Evolutionary conservation across 2,888 invertebrate genomes (phyloP), one percentile per base, ranked within the genome.

Genomic region (Sminthurides aquaticus): DNA sequence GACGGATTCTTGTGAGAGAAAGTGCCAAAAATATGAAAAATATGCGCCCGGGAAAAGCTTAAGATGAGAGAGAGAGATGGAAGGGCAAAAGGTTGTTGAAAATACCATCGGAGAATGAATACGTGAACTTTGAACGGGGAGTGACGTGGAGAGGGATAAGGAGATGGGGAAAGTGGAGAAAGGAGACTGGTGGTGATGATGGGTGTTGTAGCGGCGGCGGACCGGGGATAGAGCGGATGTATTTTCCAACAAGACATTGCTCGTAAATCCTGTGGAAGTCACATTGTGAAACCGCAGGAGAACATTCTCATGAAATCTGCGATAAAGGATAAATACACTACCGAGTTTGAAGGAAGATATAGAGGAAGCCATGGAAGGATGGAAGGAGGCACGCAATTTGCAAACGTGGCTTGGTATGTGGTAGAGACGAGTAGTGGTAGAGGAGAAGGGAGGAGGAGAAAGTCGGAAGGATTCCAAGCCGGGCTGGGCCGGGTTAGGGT

Each of bases 241-340:
- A 34, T 34, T 34, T 34, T 5, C 8, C 15, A 11, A 34, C 22
- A 15, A 20, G 52, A 52, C 52, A 18, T 8, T 20, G 20, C 20
- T 52, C 52, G 52, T 8, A 52, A 52, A 52, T 52, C 20, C 20
- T 52, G 5, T 52, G 22, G 11, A 8, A 52, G 52, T 52, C 52
- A 52, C 15, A 52, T 20, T 52, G 52, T 52, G 52, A 52, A 52
- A 52, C 52, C 52, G 5, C 52, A 52, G 52, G 11, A 22, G 20
- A 52, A 52, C 15, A 20, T 52, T 52, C 22, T 52, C 20, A 20
- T 52, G 52, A 20, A 8, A 52, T 52, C 52, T 52, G 52, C 52
- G 52, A 52, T 52, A 52, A 52, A 8, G 15, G 52, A 20, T 52
- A 52, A 52, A 52, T 52, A 52, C 22, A 18, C n/a, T n/a, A n/a